Conservation (phyloP, 2,113 vertebrate species). For the Dromaius novaehollandiae region DNA sequence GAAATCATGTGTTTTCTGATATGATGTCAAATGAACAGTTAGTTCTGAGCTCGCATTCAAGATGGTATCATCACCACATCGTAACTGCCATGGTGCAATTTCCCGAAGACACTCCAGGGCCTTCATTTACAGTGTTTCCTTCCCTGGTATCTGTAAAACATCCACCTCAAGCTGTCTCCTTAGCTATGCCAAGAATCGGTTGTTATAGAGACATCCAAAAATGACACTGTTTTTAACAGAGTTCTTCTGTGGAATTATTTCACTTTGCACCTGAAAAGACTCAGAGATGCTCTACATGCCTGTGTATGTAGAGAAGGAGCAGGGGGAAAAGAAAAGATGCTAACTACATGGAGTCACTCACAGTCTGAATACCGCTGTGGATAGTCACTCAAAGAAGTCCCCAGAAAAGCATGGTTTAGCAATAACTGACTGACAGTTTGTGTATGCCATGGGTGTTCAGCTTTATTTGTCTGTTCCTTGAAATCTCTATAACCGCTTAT, state of each 20-base stretch:
- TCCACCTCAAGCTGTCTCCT: not conserved
- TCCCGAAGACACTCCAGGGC: not conserved
- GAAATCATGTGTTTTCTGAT: not conserved
- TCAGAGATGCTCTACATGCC: rapidly evolving
- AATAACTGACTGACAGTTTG: rapidly evolving
- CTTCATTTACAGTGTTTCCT: not conserved
- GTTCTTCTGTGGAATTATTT: not conserved
- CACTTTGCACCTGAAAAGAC: not conserved
- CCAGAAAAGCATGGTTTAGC: not conserved
- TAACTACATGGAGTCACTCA: not conserved
- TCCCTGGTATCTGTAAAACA: not conserved
- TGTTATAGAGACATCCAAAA: rapidly evolving
- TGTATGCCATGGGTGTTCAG: not conserved
- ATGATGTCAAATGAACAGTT: not conserved
- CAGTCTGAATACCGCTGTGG: not conserved
- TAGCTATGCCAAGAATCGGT: not conserved
- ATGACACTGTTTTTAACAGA: not conserved
- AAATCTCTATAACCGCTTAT: not conserved
- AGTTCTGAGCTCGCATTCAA: not conserved
- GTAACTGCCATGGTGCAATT: rapidly evolving
- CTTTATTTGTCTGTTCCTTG: not conserved
- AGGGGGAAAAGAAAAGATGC: not conserved
- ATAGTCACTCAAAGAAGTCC: not conserved
- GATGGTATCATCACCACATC: not conserved
- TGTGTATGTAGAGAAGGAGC: not conserved